A percentile compares a stretch with the other conserved stretches of the same genome.
phyloP scores from a whole-genome alignment of 2,888 invertebrate genomes.

The Synanthedon tipuliformis region DNA sequence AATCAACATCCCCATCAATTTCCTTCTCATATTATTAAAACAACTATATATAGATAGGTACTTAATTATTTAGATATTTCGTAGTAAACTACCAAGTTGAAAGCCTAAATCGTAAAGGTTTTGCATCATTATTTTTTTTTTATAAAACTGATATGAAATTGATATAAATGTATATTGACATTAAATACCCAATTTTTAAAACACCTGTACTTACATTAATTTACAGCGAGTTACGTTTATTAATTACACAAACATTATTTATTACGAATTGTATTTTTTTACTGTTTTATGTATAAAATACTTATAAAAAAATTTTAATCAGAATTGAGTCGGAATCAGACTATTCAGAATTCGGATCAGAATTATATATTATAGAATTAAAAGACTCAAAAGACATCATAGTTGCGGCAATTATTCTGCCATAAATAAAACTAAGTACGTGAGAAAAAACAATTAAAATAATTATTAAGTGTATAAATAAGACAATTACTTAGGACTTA shows the following conservation, averaged over 20 bases:
- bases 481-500: too few relatives aligned
- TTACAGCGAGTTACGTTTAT: conserved; percentile 16
- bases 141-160: conserved; percentile 60
- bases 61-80: background rate
- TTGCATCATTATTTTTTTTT: conserved; percentile 28
- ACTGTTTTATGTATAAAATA: too few relatives aligned
- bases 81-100: conserved; percentile 4
- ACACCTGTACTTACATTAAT: conserved; percentile 37
- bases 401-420: too few relatives aligned
- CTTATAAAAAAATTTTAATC: too few relatives aligned
- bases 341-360: too few relatives aligned
- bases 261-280: too few relatives aligned
- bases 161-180: conserved; percentile 63
- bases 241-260: background rate
- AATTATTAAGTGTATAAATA: too few relatives aligned
- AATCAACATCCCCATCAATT: background rate
- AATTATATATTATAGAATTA: too few relatives aligned
- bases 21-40: background rate
- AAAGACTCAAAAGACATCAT: too few relatives aligned
- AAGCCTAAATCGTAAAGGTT: conserved; percentile 28
- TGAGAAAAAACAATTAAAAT: too few relatives aligned
- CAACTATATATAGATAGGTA: background rate
- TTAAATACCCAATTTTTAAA: conserved; percentile 44
- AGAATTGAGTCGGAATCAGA: too few relatives aligned
- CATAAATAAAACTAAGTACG: too few relatives aligned